phyloP scores from a whole-genome alignment of 2,888 invertebrate genomes.

The Selenia dentaria region DNA sequence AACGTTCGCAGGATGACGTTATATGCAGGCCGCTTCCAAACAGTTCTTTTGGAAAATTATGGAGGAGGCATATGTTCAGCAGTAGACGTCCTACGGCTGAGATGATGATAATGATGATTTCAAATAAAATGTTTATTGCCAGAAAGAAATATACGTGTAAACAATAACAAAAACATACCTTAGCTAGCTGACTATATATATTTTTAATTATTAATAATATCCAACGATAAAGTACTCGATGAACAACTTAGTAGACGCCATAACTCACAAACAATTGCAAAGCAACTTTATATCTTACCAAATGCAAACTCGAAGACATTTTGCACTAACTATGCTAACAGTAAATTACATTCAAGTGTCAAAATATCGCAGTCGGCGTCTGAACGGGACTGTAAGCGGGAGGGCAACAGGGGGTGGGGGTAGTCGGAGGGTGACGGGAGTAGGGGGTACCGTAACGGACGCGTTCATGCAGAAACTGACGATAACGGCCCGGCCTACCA shows the following conservation, averaged over 20 bases:
- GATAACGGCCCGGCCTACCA: slow-evolving; percentile 82
- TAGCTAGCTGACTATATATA: too few species aligned
- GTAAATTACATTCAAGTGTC: slow-evolving; percentile 81
- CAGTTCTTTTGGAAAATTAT: too few species aligned
- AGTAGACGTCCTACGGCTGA: too few species aligned
- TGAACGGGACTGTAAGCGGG: slow-evolving; percentile 43
- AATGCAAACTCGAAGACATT: slow-evolving; percentile 29
- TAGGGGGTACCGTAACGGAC: slow-evolving; percentile 64
- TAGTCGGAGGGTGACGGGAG: slow-evolving; percentile 17
- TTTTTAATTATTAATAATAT: neutral
- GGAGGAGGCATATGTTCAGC: too few species aligned
- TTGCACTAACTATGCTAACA: slow-evolving; percentile 40
- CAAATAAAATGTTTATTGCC: too few species aligned
- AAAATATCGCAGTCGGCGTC: slow-evolving; percentile 71
- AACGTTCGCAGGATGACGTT: too few species aligned
- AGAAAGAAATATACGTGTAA: too few species aligned
- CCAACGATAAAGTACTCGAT: neutral
- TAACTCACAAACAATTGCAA: slow-evolving; percentile 20
- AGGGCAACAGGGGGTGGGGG: slow-evolving; percentile 28
- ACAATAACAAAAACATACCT: too few species aligned
- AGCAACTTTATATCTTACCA: slow-evolving; percentile 18
- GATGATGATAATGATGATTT: too few species aligned
- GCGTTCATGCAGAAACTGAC: slow-evolving; percentile 84
- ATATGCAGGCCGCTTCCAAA: too few species aligned
- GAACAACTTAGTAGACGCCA: slow-evolving; percentile 2